phyloP scores from a whole-genome alignment of 2,888 invertebrate species.

The Aphrophora alni region DNA sequence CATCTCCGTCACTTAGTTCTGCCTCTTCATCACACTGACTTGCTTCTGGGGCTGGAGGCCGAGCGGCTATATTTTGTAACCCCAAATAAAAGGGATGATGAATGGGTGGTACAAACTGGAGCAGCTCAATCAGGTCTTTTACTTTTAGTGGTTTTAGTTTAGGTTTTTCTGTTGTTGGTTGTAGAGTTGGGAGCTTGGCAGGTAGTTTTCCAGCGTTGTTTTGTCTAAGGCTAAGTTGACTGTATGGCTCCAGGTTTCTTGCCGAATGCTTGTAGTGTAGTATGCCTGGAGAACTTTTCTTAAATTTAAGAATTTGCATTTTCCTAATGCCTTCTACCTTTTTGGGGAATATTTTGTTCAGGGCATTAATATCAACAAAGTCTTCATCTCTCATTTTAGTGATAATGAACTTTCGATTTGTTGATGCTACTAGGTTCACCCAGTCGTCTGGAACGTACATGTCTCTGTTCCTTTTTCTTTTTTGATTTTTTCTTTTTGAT shows the following conservation, averaged over 20 bases:
- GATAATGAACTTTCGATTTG: background rate
- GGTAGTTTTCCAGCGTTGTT: background rate
- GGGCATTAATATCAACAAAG: background rate
- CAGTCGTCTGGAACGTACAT: constrained; percentile 2
- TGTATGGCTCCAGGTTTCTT: background rate
- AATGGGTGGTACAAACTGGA: constrained; percentile 11
- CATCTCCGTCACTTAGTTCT: too few species aligned
- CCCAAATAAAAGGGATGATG: background rate
- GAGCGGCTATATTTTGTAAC: constrained; percentile 2
- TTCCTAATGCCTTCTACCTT: background rate
- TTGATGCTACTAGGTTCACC: background rate
- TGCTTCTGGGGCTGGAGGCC: background rate
- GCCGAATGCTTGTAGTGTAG: background rate
- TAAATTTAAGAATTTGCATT: background rate
- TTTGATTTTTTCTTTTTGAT: background rate
- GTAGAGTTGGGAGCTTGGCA: constrained; percentile 6
- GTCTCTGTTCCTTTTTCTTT: too few species aligned
- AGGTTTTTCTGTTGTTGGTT: constrained; percentile 2
- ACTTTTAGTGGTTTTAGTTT: background rate
- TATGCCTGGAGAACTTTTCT: background rate
- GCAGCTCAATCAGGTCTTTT: background rate
- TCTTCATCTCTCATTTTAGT: background rate
- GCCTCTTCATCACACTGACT: background rate
- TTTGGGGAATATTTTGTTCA: background rate
- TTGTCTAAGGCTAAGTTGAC: background rate